Evolutionary conservation across 2,888 invertebrate species (phyloP), one percentile per base, ranked within the genome.

Genomic region (Malacosoma neustria): DNA sequence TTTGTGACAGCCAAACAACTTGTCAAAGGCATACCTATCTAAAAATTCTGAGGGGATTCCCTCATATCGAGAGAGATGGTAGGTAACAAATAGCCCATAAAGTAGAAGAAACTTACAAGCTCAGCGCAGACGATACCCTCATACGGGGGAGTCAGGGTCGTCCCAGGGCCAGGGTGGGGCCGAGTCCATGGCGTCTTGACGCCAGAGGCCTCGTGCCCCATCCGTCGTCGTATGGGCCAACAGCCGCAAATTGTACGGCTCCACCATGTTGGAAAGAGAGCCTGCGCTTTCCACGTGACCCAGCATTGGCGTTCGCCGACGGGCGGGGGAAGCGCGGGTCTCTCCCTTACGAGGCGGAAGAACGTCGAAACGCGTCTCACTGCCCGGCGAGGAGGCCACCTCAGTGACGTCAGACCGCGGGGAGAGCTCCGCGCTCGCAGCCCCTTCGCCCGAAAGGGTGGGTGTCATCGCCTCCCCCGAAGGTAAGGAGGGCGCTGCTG

Each of bases 161-260:
- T 76, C 77, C 76, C 81, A 79, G n/a, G 79, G 80, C 82, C 84
- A 84, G 30, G 84, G 82, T 58, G 84, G 81, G 50, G 57, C 73
- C 37, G 76, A 41, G 61, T 84, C 84, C 33, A 85, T 58, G 43
- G 86, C 86, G 69, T 87, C 81, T 65, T 87, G 86, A 1, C 86
- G 72, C 85, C 85, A 87, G 49, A 87, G 72, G 35, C 62, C 61
- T 42, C 82, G 74, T 39, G 64, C 51, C 39, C 65, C 53, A 41
- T 81, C 81, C 29, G 69, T 57, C 32, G 67, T 45, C 43, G 69
- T 73, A 55, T 58, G 73, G 38, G 75, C 59, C 54, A 85, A 59
- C 54, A 84, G 72, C 36, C 77, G 72, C 77, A 82, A 41, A 57
- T 75, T 77, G 62, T 84, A 84, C 33, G 85, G 82, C 62, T 85